Base-by-base conservation (phyloP, 2,888 invertebrate genomes). In the Agrilus mali region DNA sequence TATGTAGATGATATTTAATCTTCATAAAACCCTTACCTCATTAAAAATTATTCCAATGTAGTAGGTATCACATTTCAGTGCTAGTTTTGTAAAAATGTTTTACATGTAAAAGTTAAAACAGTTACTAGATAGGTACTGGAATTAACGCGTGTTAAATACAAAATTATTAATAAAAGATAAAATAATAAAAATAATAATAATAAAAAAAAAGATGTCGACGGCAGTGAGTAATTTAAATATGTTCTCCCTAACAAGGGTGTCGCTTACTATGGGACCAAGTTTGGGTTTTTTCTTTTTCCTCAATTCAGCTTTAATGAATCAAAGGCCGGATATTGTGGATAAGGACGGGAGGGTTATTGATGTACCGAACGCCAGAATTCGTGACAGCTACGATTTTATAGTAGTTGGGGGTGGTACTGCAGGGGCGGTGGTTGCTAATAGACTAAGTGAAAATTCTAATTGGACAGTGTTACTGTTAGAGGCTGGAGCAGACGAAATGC, bases 361-460 rank as follows among this genome's bases (percentile, higher is more conserved):
- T 41, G 68, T 71, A 15, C 64, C 70, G 0, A 59, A 75, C 0
- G 64, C 70, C 8, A 62, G 76, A 2, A 58, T 86, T 6, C 64
- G 70, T 12, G 67, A 74, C 5, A 72, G 71, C 38, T 88, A 88
- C 55, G 88, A 89, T 61, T 88, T 87, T 55, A 74, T 88, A 6
- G 73, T 88, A 41, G 70, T 89, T 2, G 89, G 89, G 0, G 89
- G 77, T 1, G 92, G 90, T 1, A 82, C 86, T 2, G 88, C 86
- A 0, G 90, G 89, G 3, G 72, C 86, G 2, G 87, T 83, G 0
- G 48, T 92, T 42, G 90, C 90, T 0, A 81, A 78, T 51, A 70
- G 89, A 20, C 67, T 90, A 0, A 79, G 84, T 4, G 88, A 88
- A 65, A 79, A 82, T 53, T 68, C 75, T 0, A 65, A 75, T 15